These are phyloP conservation scores for Acanthopagrus latus DNA, from an alignment of 2,797 vertebrate genomes.

Conservation along the genomic window DNA sequence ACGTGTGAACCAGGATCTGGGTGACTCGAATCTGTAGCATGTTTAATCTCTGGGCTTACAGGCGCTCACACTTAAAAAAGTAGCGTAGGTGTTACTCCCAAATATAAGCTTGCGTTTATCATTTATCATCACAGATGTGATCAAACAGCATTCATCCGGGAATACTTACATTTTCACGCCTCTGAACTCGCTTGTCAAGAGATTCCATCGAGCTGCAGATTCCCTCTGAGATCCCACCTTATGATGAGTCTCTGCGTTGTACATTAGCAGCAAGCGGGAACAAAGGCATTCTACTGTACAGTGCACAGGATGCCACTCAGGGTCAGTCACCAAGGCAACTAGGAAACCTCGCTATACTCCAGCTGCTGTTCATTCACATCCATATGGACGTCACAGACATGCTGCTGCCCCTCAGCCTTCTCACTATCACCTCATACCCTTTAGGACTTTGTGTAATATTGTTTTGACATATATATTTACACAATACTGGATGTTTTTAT, in stretches of 20 bases:
- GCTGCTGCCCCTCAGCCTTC: not conserved
- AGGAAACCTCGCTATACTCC: conserved; percentile 45
- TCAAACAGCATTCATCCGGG: not conserved
- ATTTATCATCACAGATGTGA: no score
- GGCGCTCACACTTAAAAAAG: not conserved
- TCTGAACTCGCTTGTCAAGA: conserved; percentile 18
- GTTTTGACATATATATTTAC: not conserved
- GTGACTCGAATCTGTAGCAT: not conserved
- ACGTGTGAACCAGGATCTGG: conserved; percentile 16
- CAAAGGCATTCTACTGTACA: conserved; percentile 37
- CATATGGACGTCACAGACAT: conserved; percentile 25
- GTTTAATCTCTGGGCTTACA: conserved; percentile 3
- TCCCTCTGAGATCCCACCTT: conserved; percentile 11
- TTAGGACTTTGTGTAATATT: not conserved
- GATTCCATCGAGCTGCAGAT: conserved; percentile 31
- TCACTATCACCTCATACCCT: not conserved
- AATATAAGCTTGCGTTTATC: not conserved
- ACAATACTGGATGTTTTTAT: not conserved
- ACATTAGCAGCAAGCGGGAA: conserved; percentile 6
- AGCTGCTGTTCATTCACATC: conserved; percentile 49
- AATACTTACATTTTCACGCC: not conserved
- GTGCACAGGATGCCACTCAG: conserved; percentile 43
- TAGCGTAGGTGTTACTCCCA: not conserved
- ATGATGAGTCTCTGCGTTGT: conserved; percentile 27
- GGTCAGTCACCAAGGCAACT: conserved; percentile 73